Percentiles rank a stretch among this genome's conserved stretches.
phyloP scores from a whole-genome alignment of 2,888 invertebrate genomes.

The Amitus sp. region DNA sequence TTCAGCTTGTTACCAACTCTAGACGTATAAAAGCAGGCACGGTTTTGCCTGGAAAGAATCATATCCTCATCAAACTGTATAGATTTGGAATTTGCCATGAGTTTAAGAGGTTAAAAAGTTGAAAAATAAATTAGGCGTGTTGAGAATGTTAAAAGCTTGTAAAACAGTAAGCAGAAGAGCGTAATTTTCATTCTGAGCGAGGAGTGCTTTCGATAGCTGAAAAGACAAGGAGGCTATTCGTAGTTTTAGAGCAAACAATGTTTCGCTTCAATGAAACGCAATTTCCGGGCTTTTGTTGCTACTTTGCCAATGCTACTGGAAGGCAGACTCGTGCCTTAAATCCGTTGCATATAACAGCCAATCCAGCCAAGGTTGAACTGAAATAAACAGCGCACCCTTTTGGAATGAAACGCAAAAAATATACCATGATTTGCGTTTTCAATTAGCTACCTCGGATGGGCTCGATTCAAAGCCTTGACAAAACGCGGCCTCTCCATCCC shows the following conservation, averaged over 20 bases:
- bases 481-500: no score
- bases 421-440: background rate
- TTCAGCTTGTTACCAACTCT: no score
- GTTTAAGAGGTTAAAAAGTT: background rate
- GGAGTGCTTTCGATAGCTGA: slow-evolving; percentile 38
- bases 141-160: slow-evolving; percentile 39
- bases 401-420: background rate
- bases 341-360: slow-evolving; percentile 56
- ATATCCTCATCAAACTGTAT: no score
- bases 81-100: background rate
- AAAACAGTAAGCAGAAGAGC: slow-evolving; percentile 40
- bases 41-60: no score
- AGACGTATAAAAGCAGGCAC: no score
- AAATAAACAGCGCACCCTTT: background rate
- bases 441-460: background rate
- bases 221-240: slow-evolving; percentile 41
- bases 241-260: slow-evolving; percentile 60
- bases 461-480: no score
- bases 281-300: slow-evolving; percentile 55
- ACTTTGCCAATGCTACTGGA: slow-evolving; percentile 39
- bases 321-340: slow-evolving; percentile 52
- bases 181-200: slow-evolving; percentile 60
- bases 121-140: slow-evolving; percentile 15
- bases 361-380: slow-evolving; percentile 55
- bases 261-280: slow-evolving; percentile 64